Evolutionary conservation across 2,888 invertebrate genomes (phyloP).

Genomic region (Pristionchus japonicus): DNA sequence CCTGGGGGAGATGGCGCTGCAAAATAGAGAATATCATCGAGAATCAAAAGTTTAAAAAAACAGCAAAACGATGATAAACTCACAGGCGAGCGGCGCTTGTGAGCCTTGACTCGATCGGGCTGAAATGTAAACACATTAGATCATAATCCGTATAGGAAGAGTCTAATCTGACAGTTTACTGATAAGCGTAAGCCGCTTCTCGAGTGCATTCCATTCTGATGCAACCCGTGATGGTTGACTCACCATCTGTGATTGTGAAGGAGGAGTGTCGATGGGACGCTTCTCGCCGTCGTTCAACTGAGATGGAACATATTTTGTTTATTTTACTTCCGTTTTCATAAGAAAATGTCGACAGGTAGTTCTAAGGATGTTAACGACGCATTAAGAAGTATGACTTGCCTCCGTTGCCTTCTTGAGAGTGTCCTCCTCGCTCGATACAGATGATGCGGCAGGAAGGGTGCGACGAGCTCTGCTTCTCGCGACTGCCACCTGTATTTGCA

Average conservation of each 20-base stretch:
- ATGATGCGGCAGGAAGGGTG: no score
- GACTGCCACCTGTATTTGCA: no score
- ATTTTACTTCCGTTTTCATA: no score
- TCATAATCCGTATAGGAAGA: no score
- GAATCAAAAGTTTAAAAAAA: not conserved
- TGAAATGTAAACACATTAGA: not conserved
- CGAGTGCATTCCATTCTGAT: not conserved
- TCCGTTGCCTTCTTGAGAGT: constrained; percentile 2
- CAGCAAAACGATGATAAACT: not conserved
- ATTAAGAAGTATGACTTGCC: no score
- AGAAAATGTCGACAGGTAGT: no score
- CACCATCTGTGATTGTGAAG: constrained; percentile 9
- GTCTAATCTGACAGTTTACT: not conserved
- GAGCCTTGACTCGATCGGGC: constrained; percentile 5
- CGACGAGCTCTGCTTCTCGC: not conserved
- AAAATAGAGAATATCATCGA: no score
- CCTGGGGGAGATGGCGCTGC: no score
- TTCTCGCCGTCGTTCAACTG: constrained; percentile 18
- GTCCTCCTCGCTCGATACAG: not conserved
- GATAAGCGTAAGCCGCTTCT: not conserved
- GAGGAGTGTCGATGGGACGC: not conserved
- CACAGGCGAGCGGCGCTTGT: not conserved
- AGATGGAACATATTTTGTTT: not conserved
- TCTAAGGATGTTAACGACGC: no score
- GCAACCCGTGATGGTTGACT: not conserved